Evolutionary conservation across 2,888 invertebrate genomes (phyloP).

Genomic region (Caenorhabditis afra): DNA sequence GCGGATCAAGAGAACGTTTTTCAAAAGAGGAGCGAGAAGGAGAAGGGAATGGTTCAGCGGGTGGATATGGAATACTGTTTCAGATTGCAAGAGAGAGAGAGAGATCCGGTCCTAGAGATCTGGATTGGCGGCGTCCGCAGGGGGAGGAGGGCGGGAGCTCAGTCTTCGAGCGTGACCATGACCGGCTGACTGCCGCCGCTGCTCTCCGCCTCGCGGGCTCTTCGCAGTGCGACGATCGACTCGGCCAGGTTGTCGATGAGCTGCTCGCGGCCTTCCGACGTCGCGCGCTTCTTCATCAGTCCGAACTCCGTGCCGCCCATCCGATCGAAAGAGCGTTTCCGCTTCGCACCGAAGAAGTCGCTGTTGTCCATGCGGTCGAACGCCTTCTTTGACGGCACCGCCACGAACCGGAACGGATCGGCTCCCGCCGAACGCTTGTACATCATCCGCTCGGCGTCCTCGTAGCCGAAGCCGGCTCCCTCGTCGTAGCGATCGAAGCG

Average conservation of each 20-base stretch:
- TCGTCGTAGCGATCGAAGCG: constrained; percentile 57
- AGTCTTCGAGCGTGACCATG: constrained; percentile 35
- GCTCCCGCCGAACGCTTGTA: constrained; percentile 40
- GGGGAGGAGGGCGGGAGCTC: neutral
- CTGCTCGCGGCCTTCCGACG: constrained; percentile 15
- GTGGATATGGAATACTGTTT: constrained; percentile 35
- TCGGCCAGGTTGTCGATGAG: constrained; percentile 60
- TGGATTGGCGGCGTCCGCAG: constrained; percentile 5
- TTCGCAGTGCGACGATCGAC: constrained; percentile 60
- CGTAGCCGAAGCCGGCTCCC: constrained; percentile 27
- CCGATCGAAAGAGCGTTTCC: constrained; percentile 66
- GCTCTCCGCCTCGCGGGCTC: constrained; percentile 25
- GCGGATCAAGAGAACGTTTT: constrained; percentile 12
- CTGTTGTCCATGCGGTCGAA: constrained; percentile 62
- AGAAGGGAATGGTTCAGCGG: constrained; percentile 9
- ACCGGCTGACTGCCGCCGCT: constrained; percentile 26
- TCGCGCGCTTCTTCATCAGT: constrained; percentile 54
- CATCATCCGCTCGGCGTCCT: constrained; percentile 14
- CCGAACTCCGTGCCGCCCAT: constrained; percentile 65
- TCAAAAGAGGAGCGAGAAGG: too few species aligned
- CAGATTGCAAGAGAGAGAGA: constrained; percentile 12
- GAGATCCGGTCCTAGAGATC: constrained; percentile 53
- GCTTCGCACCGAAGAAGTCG: constrained; percentile 64
- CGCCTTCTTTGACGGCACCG: constrained; percentile 53
- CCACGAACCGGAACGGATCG: constrained; percentile 35